Evolutionary conservation across 1,140 invertebrate genomes (phyloP), one percentile per base, ranked within the genome.

Genomic region (Zaprionus ghesquierei): DNA sequence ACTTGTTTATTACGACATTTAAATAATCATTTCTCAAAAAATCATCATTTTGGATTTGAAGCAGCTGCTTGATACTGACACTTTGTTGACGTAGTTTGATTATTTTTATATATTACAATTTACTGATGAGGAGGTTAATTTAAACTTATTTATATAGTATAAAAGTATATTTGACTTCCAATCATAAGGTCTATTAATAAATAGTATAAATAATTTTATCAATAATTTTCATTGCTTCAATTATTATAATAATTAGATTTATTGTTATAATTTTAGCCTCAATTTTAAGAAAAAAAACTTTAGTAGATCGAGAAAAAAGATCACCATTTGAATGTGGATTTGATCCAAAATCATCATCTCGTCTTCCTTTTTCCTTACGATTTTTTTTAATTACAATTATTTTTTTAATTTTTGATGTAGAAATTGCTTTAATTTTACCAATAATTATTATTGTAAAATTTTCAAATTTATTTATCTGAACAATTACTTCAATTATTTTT

Each of bases 61-160:
- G 93, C 94, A 62, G 94, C 94, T 60, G 93, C 94, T 25, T 95
- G 95, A 94, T n/a, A n/a, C n/a, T n/a, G n/a, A n/a, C n/a, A n/a
- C n/a, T n/a, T n/a, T n/a, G n/a, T n/a, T n/a, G n/a, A n/a, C n/a
- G n/a, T n/a, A n/a, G n/a, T n/a, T n/a, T n/a, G n/a, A n/a, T n/a
- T n/a, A n/a, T n/a, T n/a, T n/a, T n/a, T n/a, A n/a, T n/a, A n/a
- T n/a, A n/a, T n/a, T n/a, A n/a, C n/a, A n/a, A n/a, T n/a, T n/a
- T n/a, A n/a, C n/a, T n/a, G n/a, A n/a, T n/a, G n/a, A n/a, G n/a
- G n/a, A n/a, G n/a, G n/a, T n/a, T n/a, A n/a, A n/a, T n/a, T n/a
- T n/a, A n/a, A n/a, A n/a, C n/a, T n/a, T n/a, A n/a, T n/a, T n/a
- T n/a, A n/a, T n/a, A n/a, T n/a, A n/a, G n/a, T n/a, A n/a, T n/a